These are phyloP conservation scores for Galerucella pusilla DNA, from an alignment of 2,888 invertebrate species.

Conservation along the genomic window DNA sequence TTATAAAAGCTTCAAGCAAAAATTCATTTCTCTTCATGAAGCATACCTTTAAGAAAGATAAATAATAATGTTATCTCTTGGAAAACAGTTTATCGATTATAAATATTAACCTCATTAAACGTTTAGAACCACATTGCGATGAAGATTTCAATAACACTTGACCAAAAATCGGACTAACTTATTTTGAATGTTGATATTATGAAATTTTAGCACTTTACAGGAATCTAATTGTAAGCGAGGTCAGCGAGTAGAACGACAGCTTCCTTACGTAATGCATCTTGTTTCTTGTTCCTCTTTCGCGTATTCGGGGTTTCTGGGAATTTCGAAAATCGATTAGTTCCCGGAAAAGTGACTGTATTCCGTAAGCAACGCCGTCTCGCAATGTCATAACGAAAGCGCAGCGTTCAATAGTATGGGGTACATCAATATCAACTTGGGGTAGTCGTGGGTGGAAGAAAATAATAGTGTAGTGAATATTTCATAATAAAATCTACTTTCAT, in stretches of 20 bases:
- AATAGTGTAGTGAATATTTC: background rate
- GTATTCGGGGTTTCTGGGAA: constrained; percentile 20
- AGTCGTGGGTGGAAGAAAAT: constrained; percentile 21
- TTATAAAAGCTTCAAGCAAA: too few relatives aligned
- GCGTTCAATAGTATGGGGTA: background rate
- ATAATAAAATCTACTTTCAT: too few relatives aligned
- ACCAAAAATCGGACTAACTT: too few relatives aligned
- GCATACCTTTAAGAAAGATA: too few relatives aligned
- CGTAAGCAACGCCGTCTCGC: constrained; percentile 13
- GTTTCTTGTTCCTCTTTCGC: constrained; percentile 20
- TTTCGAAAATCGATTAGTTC: constrained; percentile 27
- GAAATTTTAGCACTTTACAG: background rate
- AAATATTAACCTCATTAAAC: too few relatives aligned
- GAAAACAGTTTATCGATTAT: too few relatives aligned
- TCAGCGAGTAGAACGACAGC: constrained; percentile 5
- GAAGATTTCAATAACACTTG: too few relatives aligned
- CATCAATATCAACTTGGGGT: constrained; percentile 28
- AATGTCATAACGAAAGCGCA: constrained; percentile 22
- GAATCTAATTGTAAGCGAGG: background rate
- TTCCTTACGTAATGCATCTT: constrained; percentile 18
- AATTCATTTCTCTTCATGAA: too few relatives aligned
- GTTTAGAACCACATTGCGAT: too few relatives aligned
- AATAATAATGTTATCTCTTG: too few relatives aligned
- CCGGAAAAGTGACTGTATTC: constrained; percentile 31
- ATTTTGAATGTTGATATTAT: background rate